Percentiles rank a stretch among this genome's conserved stretches.
Conservation (phyloP, 2,888 invertebrate genomes). For the Andrena fulva region DNA sequence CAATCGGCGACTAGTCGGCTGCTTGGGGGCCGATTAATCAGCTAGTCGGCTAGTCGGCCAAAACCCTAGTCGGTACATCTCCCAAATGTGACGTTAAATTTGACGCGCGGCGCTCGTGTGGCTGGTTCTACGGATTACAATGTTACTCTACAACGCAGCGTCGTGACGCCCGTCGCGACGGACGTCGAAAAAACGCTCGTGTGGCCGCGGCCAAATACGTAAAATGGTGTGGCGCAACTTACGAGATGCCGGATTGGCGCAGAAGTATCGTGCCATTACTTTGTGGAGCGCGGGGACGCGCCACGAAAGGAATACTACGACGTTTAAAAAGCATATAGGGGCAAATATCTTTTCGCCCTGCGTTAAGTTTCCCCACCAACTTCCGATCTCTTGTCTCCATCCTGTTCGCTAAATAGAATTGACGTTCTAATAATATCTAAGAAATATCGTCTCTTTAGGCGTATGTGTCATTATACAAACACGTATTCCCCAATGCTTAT, state of each 20-base stretch:
- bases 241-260: constrained; percentile 92
- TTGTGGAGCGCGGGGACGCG: constrained; percentile 89
- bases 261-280: constrained; percentile 94
- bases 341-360: constrained; percentile 92
- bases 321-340: constrained; percentile 92
- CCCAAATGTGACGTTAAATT: too few relatives aligned
- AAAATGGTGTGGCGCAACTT: constrained; percentile 80
- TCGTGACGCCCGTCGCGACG: too few relatives aligned
- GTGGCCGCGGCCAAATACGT: too few relatives aligned
- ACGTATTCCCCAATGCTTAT: constrained; percentile 60
- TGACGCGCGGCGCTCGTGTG: too few relatives aligned
- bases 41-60: too few relatives aligned
- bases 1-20: too few relatives aligned
- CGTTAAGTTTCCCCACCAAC: constrained; percentile 90
- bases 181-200: too few relatives aligned
- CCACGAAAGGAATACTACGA: constrained; percentile 94
- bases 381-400: constrained; percentile 80
- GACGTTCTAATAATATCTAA: constrained; percentile 11
- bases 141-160: too few relatives aligned
- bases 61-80: too few relatives aligned
- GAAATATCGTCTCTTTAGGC: not conserved
- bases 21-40: too few relatives aligned
- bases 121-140: too few relatives aligned
- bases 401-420: constrained; percentile 73
- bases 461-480: constrained; percentile 64